Percentiles rank a stretch among this genome's conserved stretches.
Evolutionary conservation across 2,888 invertebrate genomes (phyloP).

Genomic region (Galeopsomyia nigrocyanea): DNA sequence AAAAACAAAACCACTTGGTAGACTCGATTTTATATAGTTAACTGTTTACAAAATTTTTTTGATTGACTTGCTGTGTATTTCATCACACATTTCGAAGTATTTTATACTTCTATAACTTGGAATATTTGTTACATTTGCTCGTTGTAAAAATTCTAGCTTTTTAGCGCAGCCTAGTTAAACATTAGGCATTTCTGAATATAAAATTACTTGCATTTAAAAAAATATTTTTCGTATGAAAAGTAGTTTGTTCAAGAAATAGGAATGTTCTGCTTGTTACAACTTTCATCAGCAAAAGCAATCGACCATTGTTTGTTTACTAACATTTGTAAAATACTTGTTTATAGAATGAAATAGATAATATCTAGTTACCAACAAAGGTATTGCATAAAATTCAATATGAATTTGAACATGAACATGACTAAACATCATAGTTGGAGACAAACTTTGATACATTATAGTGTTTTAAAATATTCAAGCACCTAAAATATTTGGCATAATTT

Average conservation of each 20-base stretch:
- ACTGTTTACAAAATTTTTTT: not conserved
- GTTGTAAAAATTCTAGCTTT: not conserved
- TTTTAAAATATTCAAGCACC: conserved; percentile 8
- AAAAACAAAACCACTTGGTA: conserved; percentile 8
- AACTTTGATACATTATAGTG: conserved; percentile 1
- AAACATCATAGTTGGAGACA: not conserved
- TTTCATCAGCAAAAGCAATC: too few species aligned
- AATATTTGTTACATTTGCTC: conserved; percentile 6
- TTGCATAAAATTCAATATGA: too few species aligned
- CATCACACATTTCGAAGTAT: conserved; percentile 8
- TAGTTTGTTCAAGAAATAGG: conserved; percentile 8
- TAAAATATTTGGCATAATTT: conserved; percentile 44
- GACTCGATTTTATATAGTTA: conserved; percentile 10
- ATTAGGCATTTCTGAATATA: not conserved
- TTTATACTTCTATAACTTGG: not conserved
- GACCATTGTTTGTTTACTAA: not conserved
- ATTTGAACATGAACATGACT: not conserved
- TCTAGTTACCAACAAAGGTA: too few species aligned
- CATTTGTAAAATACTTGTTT: not conserved
- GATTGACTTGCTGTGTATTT: conserved; percentile 17
- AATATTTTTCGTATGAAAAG: too few species aligned
- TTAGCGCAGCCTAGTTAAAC: too few species aligned
- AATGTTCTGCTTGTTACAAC: conserved; percentile 21
- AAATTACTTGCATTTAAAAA: not conserved
- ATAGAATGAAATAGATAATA: too few species aligned